Conservation (phyloP, 2,797 vertebrate species). For the Pangasius krempfi region DNA sequence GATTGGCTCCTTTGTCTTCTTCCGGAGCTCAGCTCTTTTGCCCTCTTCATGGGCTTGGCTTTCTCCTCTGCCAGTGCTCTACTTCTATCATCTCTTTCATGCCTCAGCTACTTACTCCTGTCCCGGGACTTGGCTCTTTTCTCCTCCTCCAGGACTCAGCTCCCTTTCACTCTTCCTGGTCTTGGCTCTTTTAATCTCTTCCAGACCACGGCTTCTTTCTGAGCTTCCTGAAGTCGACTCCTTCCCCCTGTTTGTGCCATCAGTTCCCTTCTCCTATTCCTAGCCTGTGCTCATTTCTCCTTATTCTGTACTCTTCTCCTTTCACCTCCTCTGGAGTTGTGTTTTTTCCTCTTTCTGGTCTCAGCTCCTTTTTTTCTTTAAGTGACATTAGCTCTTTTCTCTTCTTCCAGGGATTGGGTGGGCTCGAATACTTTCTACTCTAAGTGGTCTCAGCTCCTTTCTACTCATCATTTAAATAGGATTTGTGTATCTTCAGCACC, state of each 20-base stretch:
- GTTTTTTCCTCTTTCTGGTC: too few species aligned
- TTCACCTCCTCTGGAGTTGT: not conserved
- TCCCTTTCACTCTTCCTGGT: not conserved
- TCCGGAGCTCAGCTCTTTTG: not conserved
- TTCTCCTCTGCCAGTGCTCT: not conserved
- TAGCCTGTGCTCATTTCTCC: not conserved
- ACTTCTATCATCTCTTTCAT: not conserved
- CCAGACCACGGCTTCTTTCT: not conserved
- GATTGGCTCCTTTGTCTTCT: not conserved
- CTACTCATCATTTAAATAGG: not conserved
- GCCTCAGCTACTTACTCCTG: not conserved
- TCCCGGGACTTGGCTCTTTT: not conserved
- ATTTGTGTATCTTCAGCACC: not conserved
- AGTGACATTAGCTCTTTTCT: not conserved
- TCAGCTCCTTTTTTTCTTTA: not conserved
- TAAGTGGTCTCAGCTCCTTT: not conserved
- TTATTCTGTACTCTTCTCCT: too few species aligned
- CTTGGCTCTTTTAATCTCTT: not conserved
- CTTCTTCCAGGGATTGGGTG: not conserved
- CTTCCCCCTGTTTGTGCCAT: not conserved
- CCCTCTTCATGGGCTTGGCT: not conserved
- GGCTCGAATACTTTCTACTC: not conserved
- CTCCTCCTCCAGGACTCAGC: not conserved
- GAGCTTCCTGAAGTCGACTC: not conserved
- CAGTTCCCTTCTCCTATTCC: not conserved